Percentiles rank a stretch among this genome's conserved stretches.
Conservation (phyloP, 2,797 vertebrate species). For the Hoplostethus mediterraneus region DNA sequence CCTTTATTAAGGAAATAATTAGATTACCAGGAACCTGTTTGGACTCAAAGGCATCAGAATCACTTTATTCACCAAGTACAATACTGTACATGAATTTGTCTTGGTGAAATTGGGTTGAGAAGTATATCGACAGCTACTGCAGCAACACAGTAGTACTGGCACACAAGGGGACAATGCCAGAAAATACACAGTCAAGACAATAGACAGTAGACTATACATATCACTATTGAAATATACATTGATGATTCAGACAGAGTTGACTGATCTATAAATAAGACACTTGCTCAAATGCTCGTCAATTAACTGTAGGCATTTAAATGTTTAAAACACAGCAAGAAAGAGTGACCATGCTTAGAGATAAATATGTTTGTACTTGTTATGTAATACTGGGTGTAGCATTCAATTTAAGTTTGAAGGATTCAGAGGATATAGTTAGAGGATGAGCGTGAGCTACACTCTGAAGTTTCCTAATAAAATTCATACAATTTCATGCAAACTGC, state of each 20-base stretch:
- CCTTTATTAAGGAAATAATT: conserved; percentile 9
- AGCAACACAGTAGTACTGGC: no score
- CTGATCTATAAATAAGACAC: conserved; percentile 2
- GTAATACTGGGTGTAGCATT: conserved; percentile 3
- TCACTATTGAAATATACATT: neutral
- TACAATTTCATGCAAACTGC: neutral
- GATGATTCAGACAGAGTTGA: neutral
- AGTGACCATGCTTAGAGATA: neutral
- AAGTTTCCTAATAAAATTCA: neutral
- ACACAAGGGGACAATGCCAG: neutral
- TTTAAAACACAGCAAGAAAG: neutral
- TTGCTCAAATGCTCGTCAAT: conserved; percentile 34
- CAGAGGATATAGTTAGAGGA: neutral
- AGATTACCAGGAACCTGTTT: conserved; percentile 25
- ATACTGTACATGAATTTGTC: neutral
- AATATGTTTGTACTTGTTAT: conserved; percentile 28
- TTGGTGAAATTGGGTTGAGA: no score
- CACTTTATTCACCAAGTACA: conserved; percentile 1
- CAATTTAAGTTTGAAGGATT: neutral
- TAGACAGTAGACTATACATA: neutral
- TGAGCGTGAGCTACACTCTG: neutral
- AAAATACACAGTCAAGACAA: neutral
- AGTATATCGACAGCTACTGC: no score
- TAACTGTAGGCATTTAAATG: neutral
- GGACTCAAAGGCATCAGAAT: neutral